These are phyloP conservation scores for Thymelicus lineola DNA, from an alignment of 2,888 invertebrate genomes.

Conservation along the genomic window DNA sequence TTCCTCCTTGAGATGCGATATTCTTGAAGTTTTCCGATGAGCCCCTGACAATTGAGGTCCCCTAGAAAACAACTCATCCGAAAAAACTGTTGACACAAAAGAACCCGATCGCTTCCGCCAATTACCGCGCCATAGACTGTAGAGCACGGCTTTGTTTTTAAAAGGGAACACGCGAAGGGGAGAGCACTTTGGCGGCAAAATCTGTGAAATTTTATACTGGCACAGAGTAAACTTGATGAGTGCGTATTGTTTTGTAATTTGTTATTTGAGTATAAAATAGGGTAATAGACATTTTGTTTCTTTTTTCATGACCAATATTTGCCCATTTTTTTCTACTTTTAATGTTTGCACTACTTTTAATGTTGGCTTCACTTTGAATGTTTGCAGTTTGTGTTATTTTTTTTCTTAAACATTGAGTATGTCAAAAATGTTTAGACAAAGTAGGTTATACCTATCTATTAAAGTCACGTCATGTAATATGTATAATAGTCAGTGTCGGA, in stretches of 20 bases:
- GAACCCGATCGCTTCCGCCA: constrained; percentile 58
- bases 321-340: too few species aligned
- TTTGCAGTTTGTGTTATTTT: too few species aligned
- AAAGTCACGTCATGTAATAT: too few species aligned
- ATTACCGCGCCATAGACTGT: constrained; percentile 49
- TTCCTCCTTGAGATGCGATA: constrained; percentile 14
- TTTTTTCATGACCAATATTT: not conserved
- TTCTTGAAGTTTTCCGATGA: constrained; percentile 21
- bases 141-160: constrained; percentile 33
- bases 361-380: too few species aligned
- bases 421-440: too few species aligned
- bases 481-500: too few species aligned
- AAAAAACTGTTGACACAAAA: constrained; percentile 63
- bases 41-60: constrained; percentile 21
- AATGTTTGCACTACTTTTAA: too few species aligned
- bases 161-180: not conserved
- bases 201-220: constrained; percentile 21
- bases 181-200: constrained; percentile 29
- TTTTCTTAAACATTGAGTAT: too few species aligned
- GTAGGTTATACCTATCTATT: too few species aligned
- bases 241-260: not conserved
- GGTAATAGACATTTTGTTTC: not conserved
- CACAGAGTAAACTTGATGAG: constrained; percentile 10
- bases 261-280: not conserved
- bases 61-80: constrained; percentile 33